Evolutionary conservation across 2,113 vertebrate genomes (phyloP), one percentile per base, ranked within the genome.

Genomic region (Lophius piscatorius): DNA sequence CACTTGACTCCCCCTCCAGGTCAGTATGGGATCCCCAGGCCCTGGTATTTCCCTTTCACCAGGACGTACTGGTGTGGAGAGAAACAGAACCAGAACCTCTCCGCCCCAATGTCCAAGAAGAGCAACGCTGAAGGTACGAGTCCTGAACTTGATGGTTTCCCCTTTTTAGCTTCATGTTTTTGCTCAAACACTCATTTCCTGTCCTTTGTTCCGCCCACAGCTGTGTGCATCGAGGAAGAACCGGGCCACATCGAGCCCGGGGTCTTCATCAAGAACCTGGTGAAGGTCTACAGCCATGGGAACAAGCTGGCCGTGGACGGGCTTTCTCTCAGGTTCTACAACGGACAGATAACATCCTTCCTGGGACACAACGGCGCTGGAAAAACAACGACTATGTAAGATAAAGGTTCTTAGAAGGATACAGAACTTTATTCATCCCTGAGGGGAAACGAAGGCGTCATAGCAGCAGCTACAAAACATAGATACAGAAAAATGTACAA

Each of bases 361-460:
- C 86, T 99, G 22, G 97, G 97, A 16, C 97, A 98, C 87, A 99
- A 98, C 1, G 97, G 97, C 86, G 97, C 97, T 3, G 97, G 97
- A 22, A 99, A 99, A 87, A 99, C 97, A 21, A 99, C 97, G 35
- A 99, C 96, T 11, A 99, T 98, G 97, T 99, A 95, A 93, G 96
- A 71, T 6, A 24, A 38, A n/a, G n/a, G n/a, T n/a, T n/a, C n/a
- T n/a, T n/a, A n/a, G n/a, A n/a, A n/a, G n/a, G n/a, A n/a, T n/a
- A n/a, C n/a, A n/a, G n/a, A n/a, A n/a, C n/a, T n/a, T n/a, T n/a
- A n/a, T n/a, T n/a, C n/a, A n/a, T n/a, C n/a, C n/a, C n/a, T n/a
- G n/a, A n/a, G n/a, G n/a, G n/a, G n/a, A n/a, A n/a, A n/a, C n/a
- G n/a, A n/a, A n/a, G n/a, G n/a, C n/a, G n/a, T n/a, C n/a, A n/a